Base-by-base conservation (phyloP, 2,113 vertebrate species). In the Triplophysa rosa region DNA sequence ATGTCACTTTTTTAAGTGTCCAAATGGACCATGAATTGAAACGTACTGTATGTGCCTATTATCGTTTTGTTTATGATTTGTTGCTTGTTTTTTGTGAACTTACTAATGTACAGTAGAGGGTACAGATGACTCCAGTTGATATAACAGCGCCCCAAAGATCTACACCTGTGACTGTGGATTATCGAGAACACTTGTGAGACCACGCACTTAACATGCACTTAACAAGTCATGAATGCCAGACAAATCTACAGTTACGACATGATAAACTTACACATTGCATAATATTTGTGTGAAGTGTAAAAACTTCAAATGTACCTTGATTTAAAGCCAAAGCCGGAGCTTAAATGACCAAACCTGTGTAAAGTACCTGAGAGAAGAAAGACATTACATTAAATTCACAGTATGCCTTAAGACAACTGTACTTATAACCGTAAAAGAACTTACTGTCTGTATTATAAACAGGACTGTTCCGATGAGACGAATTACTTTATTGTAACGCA, bases 271-370 rank as follows among this genome's bases (percentile, higher is more conserved):
- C n/a, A 33, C 40, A 23, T 33, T 17, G 23, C 17, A 21, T 24
- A 6, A 37, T 45, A 11, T 2, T 17, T 10, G 2, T 64, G n/a
- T 4, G 33, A 12, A 45, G n/a, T 42, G 58, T 10, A 29, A 47
- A 61, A 21, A 37, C 9, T 54, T 14, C 21, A 37, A 37, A 37
- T 37, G 5, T 81, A 97, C 97, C 98, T 95, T 98, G 97, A 90
- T 96, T 98, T 88, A 99, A 90, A 84, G 98, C 97, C 79, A 99
- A 92, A 68, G 98, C 97, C 78, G 98, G 98, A 68, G 95, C 93
- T 76, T 98, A 99, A 89, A 99, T 98, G 81, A 96, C 97, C 67
- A 98, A 95, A 83, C 98, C 98, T 61, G 96, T 98, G 84, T 99
- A 99, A 74, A 97, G 89, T 76, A 94, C 90, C 98, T 98, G 88